phyloP scores from a whole-genome alignment of 2,797 vertebrate genomes.

The Hemibagrus guttatus region DNA sequence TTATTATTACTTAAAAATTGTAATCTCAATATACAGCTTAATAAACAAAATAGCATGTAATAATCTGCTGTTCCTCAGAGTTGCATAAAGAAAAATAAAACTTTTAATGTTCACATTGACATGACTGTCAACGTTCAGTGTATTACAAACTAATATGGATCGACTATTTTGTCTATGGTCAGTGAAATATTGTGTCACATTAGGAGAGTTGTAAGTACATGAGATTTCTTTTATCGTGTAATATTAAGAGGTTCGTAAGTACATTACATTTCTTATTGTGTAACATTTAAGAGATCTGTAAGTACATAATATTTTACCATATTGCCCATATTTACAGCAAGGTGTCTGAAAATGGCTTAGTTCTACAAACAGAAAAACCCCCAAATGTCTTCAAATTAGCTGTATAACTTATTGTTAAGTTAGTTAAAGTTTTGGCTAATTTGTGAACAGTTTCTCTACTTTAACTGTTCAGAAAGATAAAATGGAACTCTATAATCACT shows the following conservation, averaged over 20 bases:
- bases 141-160: background rate
- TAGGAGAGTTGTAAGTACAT: no score
- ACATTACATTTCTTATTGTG: no score
- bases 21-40: background rate
- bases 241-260: no score
- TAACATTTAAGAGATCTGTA: no score
- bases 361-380: no score
- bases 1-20: no score
- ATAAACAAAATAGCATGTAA: background rate
- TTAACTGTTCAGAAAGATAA: background rate
- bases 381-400: background rate
- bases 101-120: background rate
- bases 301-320: background rate
- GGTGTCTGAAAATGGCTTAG: background rate
- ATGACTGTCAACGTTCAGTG: background rate
- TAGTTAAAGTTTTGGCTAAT: background rate
- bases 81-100: background rate
- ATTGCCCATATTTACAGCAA: background rate
- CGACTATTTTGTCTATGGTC: background rate
- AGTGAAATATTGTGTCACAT: no score
- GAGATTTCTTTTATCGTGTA: no score
- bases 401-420: background rate
- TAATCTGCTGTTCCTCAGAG: background rate
- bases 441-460: background rate
- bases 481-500: background rate